Base-by-base conservation (phyloP, 1,140 invertebrate genomes). In the Penaeus chinensis region DNA sequence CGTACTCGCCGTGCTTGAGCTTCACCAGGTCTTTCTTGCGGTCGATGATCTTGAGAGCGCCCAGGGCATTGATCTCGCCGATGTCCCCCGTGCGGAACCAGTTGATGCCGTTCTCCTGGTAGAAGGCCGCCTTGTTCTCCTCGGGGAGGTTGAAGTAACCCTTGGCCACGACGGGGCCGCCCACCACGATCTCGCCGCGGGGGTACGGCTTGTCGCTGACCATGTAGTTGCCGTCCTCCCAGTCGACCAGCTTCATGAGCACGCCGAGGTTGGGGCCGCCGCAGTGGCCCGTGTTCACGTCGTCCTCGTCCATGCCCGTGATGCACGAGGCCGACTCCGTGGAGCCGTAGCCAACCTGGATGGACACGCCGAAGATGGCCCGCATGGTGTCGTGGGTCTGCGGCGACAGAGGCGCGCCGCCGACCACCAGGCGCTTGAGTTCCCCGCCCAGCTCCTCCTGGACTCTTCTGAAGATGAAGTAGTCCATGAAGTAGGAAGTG, bases 1-100 rank as follows among this genome's bases (percentile, higher is more conserved):
- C 97, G 92, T 99, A 99, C 93, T 99, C 99, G 77, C 99, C 99
- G 54, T 96, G 95, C 93, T 99, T 98, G 20, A 99, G 93, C 93
- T 99, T 99, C 11, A 99, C 97, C 85, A 99, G 94, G 93, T 99
- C 98, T 92, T 99, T 99, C 93, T 99, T 99, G 85, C 98, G 96
- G 93, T 99, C 98, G 85, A 90, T 91, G 54, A 91, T 91, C 77
- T 85, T 90, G 3, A 91, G n/a, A 8, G 84, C 74, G 32, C 90
- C 90, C 10, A 82, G n/a, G 22, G 98, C 98, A 93, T 99, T 97
- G 37, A 99, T 93, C 94, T 99, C 97, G 10, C 96, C 98, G 93
- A 99, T 98, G 93, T 99, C 99, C 2, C 99, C 99, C 77, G 97
- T 98, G 91, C 95, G 96, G 93, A 99, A 99, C 96, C 97, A 99